Evolutionary conservation across 2,113 vertebrate species (phyloP).

Genomic region (Pachycephala philippinensis): DNA sequence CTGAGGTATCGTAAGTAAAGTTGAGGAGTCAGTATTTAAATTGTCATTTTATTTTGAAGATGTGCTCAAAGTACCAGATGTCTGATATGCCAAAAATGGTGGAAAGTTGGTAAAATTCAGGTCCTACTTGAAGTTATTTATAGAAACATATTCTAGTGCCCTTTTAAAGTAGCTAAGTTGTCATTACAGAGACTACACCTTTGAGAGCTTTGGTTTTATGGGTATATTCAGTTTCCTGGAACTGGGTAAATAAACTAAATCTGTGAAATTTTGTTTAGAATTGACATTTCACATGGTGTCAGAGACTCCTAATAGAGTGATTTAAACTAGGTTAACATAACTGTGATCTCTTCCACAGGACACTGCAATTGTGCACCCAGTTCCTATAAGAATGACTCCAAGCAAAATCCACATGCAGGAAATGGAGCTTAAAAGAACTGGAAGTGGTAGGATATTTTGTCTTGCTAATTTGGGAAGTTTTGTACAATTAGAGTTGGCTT

Average conservation of each 20-base stretch:
- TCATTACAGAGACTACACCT: background rate
- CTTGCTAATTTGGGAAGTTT: background rate
- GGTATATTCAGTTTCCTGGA: background rate
- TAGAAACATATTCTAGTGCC: background rate
- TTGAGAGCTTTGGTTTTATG: background rate
- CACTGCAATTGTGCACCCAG: slow-evolving; percentile 97
- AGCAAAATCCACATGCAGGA: slow-evolving; percentile 99
- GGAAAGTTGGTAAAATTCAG: background rate
- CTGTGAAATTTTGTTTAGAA: background rate
- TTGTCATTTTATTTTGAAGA: background rate
- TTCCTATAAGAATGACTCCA: slow-evolving; percentile 98
- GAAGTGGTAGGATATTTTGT: slow-evolving; percentile 82
- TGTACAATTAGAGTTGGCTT: background rate
- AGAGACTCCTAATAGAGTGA: background rate
- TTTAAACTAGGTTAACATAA: background rate
- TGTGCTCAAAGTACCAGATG: background rate
- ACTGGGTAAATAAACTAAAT: background rate
- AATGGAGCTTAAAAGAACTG: slow-evolving; percentile 96
- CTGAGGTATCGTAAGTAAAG: background rate
- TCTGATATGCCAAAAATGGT: background rate
- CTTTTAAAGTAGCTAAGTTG: background rate
- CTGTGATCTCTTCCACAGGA: slow-evolving; percentile 75
- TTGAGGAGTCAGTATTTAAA: background rate
- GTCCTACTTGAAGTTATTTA: background rate
- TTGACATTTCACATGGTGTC: background rate